These are phyloP conservation scores for Macaria liturata DNA, from an alignment of 2,888 invertebrate genomes.

Conservation along the genomic window DNA sequence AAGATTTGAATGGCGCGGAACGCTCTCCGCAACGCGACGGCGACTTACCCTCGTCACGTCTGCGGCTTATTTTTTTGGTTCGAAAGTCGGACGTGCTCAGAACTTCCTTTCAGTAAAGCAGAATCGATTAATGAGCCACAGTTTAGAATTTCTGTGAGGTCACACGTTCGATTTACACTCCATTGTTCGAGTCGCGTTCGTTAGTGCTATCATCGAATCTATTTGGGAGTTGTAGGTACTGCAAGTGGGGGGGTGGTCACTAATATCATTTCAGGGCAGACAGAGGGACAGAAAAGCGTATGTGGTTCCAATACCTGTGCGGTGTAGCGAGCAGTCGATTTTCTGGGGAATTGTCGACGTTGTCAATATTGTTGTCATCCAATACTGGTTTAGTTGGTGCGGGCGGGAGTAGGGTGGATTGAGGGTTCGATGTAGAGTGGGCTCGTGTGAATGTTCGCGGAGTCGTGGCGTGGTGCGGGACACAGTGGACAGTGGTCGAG, in stretches of 20 bases:
- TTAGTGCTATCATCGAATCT: conserved; percentile 19
- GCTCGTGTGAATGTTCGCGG: conserved; percentile 62
- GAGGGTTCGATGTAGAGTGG: conserved; percentile 65
- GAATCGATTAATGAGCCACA: conserved; percentile 62
- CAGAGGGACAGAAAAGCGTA: conserved; percentile 64
- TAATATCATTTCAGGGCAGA: conserved; percentile 63
- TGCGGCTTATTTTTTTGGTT: conserved; percentile 58
- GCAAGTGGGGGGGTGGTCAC: conserved; percentile 53
- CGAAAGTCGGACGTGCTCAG: conserved; percentile 59
- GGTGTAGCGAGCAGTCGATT: conserved; percentile 48
- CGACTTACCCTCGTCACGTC: conserved; percentile 66
- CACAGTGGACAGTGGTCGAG: conserved; percentile 66
- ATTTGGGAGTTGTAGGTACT: conserved; percentile 38
- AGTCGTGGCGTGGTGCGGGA: conserved; percentile 47
- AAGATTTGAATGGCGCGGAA: conserved; percentile 68
- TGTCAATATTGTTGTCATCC: conserved; percentile 50
- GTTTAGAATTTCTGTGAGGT: conserved; percentile 47
- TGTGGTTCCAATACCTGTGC: conserved; percentile 61
- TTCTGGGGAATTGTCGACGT: conserved; percentile 43
- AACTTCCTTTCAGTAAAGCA: conserved; percentile 54
- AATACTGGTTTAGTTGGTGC: conserved; percentile 58
- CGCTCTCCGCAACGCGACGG: conserved; percentile 60
- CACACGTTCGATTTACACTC: conserved; percentile 35
- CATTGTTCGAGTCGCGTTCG: conserved; percentile 30
- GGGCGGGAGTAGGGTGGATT: conserved; percentile 42